These are phyloP conservation scores for Dicaeum eximium DNA, from an alignment of 2,113 vertebrate genomes.

Conservation along the genomic window DNA sequence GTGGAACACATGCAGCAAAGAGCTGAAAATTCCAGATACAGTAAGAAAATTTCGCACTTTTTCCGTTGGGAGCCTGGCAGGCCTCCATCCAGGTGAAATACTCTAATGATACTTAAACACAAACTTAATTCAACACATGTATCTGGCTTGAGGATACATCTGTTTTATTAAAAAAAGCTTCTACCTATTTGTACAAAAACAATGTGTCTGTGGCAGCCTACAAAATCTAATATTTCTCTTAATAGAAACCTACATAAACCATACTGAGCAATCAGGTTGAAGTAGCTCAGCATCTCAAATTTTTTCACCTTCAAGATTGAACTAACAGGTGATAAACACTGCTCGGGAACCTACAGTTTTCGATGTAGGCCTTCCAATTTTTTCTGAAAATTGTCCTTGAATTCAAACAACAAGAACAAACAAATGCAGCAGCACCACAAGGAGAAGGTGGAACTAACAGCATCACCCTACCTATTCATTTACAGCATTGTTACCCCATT, in stretches of 20 bases:
- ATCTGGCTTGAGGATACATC: neutral
- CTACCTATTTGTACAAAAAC: neutral
- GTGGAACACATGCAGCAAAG: neutral
- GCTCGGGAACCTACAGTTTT: neutral
- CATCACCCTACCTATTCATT: neutral
- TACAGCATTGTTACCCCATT: neutral
- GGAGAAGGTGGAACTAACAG: neutral
- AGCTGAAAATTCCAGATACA: neutral
- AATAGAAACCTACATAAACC: neutral
- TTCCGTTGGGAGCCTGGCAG: neutral
- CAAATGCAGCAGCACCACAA: neutral
- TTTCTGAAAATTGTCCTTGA: neutral
- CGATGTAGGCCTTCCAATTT: neutral
- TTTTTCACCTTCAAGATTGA: neutral
- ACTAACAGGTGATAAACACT: neutral
- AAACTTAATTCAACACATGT: neutral
- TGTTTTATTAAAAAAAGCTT: neutral
- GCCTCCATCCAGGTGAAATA: neutral
- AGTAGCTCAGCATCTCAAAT: neutral
- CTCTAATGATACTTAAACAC: neutral
- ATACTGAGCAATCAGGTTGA: neutral
- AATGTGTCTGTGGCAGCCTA: neutral
- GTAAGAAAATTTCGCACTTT: neutral
- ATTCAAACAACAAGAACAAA: neutral
- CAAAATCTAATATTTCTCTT: neutral